phyloP scores from a whole-genome alignment of 2,797 vertebrate species.

The Lepidocolaptes lacrymiger region DNA sequence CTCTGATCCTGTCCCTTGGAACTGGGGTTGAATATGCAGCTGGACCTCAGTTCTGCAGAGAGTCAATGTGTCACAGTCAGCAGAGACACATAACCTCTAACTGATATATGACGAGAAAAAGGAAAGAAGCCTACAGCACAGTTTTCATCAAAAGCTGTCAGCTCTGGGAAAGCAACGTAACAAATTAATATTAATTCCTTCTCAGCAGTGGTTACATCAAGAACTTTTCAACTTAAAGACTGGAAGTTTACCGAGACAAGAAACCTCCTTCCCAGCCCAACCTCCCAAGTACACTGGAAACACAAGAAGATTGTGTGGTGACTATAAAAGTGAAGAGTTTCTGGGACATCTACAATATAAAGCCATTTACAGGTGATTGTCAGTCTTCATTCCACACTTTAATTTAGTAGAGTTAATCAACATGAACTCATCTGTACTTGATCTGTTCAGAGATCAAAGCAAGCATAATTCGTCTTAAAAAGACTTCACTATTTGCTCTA shows the following conservation, averaged over 20 bases:
- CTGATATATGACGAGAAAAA: not conserved
- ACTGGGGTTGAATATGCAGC: not conserved
- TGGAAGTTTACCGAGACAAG: not conserved
- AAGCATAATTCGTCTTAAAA: not conserved
- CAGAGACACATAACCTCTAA: fast-evolving
- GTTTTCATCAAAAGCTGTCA: not conserved
- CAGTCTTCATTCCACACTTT: not conserved
- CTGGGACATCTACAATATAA: not conserved
- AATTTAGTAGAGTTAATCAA: not conserved
- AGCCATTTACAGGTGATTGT: not conserved
- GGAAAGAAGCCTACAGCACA: not conserved
- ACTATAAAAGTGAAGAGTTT: not conserved
- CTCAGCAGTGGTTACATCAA: not conserved
- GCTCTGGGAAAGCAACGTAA: not conserved
- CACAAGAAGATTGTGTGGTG: not conserved
- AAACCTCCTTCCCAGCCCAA: not conserved
- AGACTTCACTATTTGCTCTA: not conserved
- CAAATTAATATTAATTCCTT: not conserved
- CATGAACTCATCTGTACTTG: not conserved
- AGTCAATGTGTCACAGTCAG: fast-evolving
- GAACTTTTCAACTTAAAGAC: not conserved
- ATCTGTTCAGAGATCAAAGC: not conserved
- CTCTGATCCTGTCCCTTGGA: not conserved
- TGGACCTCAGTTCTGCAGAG: not conserved
- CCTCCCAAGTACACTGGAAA: not conserved